Percentiles rank a stretch among this genome's conserved stretches.
These are phyloP conservation scores for Neodiprion virginianus DNA, from an alignment of 1,140 invertebrate genomes.

Conservation along the genomic window DNA sequence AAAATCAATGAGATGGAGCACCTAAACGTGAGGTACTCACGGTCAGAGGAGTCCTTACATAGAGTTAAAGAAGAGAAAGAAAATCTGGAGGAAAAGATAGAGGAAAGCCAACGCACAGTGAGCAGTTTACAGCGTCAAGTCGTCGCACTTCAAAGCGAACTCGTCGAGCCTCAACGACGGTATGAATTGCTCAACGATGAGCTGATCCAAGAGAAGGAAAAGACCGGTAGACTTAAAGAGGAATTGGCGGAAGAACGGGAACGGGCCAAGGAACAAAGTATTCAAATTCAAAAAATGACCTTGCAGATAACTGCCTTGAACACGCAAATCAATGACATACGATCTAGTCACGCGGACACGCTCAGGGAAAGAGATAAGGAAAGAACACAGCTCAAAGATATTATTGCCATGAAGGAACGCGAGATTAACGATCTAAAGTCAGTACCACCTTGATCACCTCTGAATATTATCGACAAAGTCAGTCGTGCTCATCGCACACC, in stretches of 20 bases:
- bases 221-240: constrained; percentile 36
- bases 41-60: constrained; percentile 41
- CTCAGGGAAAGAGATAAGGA: constrained; percentile 43
- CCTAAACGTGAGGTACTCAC: constrained; percentile 25
- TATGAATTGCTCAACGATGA: constrained; percentile 50
- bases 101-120: constrained; percentile 38
- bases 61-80: constrained; percentile 48
- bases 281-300: constrained; percentile 44
- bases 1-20: constrained; percentile 24
- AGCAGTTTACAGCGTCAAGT: constrained; percentile 45
- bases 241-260: constrained; percentile 42
- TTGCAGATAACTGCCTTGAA: constrained; percentile 42
- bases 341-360: constrained; percentile 39
- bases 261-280: constrained; percentile 42
- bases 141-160: constrained; percentile 39
- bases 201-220: constrained; percentile 44
- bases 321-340: constrained; percentile 46
- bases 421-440: constrained; percentile 49
- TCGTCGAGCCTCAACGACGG: constrained; percentile 51
- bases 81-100: constrained; percentile 44
- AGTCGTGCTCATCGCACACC: no score
- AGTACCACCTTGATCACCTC: constrained; percentile 18
- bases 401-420: constrained; percentile 42
- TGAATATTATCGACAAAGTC: no score
- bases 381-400: constrained; percentile 40